Base-by-base conservation (phyloP, 2,888 invertebrate species). In the Conops quadrifasciatus region DNA sequence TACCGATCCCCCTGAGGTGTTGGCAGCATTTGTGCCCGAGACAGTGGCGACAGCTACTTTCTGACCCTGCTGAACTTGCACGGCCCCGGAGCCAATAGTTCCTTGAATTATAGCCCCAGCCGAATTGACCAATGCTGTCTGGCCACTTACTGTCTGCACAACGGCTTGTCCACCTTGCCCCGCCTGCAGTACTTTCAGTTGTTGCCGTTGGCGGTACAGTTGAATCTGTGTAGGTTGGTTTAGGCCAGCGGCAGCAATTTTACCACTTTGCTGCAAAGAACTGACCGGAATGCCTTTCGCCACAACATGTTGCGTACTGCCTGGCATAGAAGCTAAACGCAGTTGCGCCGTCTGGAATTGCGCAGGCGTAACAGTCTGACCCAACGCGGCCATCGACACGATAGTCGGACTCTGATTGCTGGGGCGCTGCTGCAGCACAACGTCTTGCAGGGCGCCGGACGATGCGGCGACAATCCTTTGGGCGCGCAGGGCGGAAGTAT, bases 311-410 rank as follows among this genome's bases (percentile, higher is more conserved):
- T 85, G 85, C 2, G 83, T 80, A 62, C 76, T 76, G 65, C 76
- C 36, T 0, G 83, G 79, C 67, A 85, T 83, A 0, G 85, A 81
- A 0, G 83, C 81, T 56, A 86, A 73, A 2, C 86, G 84, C 3
- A 86, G 74, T 73, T 86, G 86, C 0, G 85, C 81, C 0, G 85
- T 81, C 71, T 85, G 85, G 21, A 86, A 81, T 72, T 86, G 86
- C 0, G 82, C 80, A 15, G 82, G 80, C 1, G 80, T 79, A 0
- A 84, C 82, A 69, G 77, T 79, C 60, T 83, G 83, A 0, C 81
- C 83, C n/a, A 86, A 75, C 28, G 79, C 78, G 19, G 85, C 84
- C 82, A 86, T 84, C 2, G 86, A 85, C 0, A 86, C 85, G 67
- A 86, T 85, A 0, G 86, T 85, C 47, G 86, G 85, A 47, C 83